phyloP scores from a whole-genome alignment of 1,140 invertebrate genomes.

The Zaprionus camerounensis region DNA sequence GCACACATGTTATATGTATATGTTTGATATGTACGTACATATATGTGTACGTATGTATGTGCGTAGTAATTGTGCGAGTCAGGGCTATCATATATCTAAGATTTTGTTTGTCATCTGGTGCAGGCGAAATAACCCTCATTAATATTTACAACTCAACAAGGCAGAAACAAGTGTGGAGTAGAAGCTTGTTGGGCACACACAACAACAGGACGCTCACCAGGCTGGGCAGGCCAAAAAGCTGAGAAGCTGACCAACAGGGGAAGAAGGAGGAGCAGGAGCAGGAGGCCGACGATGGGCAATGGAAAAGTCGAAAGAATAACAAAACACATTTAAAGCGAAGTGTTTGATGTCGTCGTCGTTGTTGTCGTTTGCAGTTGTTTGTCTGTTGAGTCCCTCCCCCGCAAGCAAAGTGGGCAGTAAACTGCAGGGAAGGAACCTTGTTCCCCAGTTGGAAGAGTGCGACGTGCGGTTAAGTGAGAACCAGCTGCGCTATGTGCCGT shows the following conservation, averaged over 20 bases:
- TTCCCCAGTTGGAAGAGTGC: slow-evolving; percentile 15
- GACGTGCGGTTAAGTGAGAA: slow-evolving; percentile 23
- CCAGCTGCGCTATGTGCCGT: background rate
- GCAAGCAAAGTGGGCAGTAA: background rate
- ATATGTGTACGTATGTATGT: no score
- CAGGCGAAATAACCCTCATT: slow-evolving; percentile 25
- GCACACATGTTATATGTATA: slow-evolving; percentile 3
- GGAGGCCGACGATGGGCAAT: slow-evolving; percentile 14
- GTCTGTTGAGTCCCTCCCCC: background rate
- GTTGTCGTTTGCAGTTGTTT: slow-evolving; percentile 25
- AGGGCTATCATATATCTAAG: slow-evolving; percentile 1
- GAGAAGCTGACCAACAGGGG: background rate
- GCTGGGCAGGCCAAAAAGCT: background rate
- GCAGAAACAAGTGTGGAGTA: background rate
- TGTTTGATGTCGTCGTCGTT: slow-evolving; percentile 39
- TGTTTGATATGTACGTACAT: background rate
- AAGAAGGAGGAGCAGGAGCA: no score
- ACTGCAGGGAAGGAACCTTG: background rate
- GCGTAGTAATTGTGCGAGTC: background rate
- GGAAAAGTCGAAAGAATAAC: slow-evolving; percentile 34
- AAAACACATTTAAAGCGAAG: slow-evolving; percentile 33
- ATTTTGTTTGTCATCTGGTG: slow-evolving; percentile 10
- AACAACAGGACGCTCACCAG: background rate
- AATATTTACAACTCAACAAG: slow-evolving; percentile 36
- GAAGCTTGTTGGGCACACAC: background rate